phyloP scores from a whole-genome alignment of 92 coral and sea anemone genomes.

The Siderastrea radians region DNA sequence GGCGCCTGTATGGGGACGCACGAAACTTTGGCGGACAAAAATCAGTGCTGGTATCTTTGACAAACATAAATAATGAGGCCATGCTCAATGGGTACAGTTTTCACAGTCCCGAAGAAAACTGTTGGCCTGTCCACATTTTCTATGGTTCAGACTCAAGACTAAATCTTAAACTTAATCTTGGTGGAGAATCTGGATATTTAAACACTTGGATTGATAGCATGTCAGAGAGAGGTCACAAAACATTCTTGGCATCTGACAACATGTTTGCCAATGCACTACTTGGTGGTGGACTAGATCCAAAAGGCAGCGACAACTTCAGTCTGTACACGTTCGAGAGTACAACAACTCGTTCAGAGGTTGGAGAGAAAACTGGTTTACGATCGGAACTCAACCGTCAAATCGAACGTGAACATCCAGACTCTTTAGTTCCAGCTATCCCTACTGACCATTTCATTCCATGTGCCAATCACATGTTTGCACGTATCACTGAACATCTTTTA shows the following conservation, averaged over 20 bases:
- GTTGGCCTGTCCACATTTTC: slow-evolving; percentile 66
- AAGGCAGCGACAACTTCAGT: slow-evolving; percentile 35
- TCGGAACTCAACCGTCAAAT: neutral
- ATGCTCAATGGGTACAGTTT: slow-evolving; percentile 49
- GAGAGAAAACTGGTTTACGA: neutral
- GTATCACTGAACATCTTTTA: no score
- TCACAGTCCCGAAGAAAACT: slow-evolving; percentile 63
- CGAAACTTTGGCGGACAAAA: slow-evolving; percentile 69
- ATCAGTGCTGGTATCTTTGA: slow-evolving; percentile 57
- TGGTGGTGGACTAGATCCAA: slow-evolving; percentile 53
- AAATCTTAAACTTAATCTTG: slow-evolving; percentile 55
- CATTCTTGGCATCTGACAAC: slow-evolving; percentile 38
- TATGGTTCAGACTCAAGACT: slow-evolving; percentile 62
- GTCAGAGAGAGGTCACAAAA: slow-evolving; percentile 42
- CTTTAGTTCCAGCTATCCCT: no score
- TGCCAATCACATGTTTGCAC: no score
- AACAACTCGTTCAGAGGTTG: no score
- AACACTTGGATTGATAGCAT: slow-evolving; percentile 49
- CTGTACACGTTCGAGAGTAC: neutral
- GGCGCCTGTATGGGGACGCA: no score
- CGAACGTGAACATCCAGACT: no score
- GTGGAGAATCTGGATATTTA: slow-evolving; percentile 48
- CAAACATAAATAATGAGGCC: slow-evolving; percentile 38
- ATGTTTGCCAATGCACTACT: slow-evolving; percentile 45
- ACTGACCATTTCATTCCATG: no score